Evolutionary conservation across 2,113 vertebrate species (phyloP).

Genomic region (Daboia siamensis): DNA sequence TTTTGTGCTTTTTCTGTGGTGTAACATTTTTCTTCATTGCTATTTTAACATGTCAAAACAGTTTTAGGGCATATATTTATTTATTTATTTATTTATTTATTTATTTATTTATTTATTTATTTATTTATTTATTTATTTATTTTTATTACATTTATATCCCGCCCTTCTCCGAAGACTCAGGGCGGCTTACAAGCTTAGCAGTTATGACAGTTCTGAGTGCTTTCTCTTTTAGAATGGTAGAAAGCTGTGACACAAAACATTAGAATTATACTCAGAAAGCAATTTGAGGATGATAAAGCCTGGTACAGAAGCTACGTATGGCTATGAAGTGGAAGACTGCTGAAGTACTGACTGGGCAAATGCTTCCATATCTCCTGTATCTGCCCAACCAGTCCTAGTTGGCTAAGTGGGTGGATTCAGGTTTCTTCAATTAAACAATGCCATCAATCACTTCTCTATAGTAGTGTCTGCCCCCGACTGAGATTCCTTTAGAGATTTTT

Average conservation of each 20-base stretch:
- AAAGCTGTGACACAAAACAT: not conserved
- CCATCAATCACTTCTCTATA: not conserved
- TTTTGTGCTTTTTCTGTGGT: not conserved
- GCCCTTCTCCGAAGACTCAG: no score
- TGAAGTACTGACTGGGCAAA: not conserved
- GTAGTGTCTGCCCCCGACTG: no score
- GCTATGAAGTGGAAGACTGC: not conserved
- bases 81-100: no score
- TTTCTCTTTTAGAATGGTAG: not conserved
- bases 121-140: no score
- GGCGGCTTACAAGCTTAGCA: no score
- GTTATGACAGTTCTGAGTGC: not conserved
- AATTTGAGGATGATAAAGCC: not conserved
- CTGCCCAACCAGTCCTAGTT: not conserved
- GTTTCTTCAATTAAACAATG: not conserved
- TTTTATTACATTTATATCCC: no score
- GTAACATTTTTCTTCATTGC: not conserved
- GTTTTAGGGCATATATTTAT: not conserved
- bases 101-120: no score
- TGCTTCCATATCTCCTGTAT: not conserved
- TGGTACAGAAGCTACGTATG: not conserved
- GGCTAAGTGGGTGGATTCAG: not conserved
- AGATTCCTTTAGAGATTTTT: no score
- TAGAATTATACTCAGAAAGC: not conserved
- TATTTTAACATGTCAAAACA: not conserved